A percentile compares a stretch with the other conserved stretches of the same genome.
Conservation (phyloP, 2,113 vertebrate species). For the Ammospiza caudacuta region DNA sequence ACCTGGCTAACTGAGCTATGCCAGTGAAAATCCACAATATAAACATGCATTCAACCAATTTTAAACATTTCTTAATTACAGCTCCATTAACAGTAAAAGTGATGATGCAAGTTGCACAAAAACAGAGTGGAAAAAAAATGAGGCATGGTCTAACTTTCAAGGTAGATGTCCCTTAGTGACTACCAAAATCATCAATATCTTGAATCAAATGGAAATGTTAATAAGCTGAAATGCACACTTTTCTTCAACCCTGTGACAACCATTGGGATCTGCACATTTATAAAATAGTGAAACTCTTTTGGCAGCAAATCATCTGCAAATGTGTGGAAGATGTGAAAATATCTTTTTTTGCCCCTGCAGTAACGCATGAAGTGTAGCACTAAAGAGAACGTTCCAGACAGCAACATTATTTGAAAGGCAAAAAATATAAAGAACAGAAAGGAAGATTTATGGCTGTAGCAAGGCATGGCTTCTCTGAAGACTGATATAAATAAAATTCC, state of each 20-base stretch:
- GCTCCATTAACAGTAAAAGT: background rate
- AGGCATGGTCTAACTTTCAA: background rate
- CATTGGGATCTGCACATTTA: background rate
- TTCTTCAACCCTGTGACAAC: background rate
- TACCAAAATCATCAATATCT: conserved; percentile 18
- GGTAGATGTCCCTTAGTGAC: background rate
- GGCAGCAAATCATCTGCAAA: conserved; percentile 25
- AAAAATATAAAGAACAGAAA: background rate
- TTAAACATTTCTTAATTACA: background rate
- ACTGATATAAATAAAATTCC: background rate
- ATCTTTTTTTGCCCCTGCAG: conserved; percentile 1
- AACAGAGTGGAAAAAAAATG: background rate
- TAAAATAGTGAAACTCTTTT: conserved; percentile 41
- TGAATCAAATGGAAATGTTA: conserved; percentile 24
- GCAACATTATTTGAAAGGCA: background rate
- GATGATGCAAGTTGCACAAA: background rate
- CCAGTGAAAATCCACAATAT: background rate
- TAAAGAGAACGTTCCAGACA: background rate
- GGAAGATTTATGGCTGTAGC: background rate
- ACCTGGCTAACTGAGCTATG: background rate
- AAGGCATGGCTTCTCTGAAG: background rate
- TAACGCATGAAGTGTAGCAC: background rate
- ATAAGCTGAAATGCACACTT: background rate
- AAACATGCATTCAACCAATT: background rate
- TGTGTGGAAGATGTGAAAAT: conserved; percentile 55